These are phyloP conservation scores for Rhea pennata DNA, from an alignment of 2,113 vertebrate genomes.

Conservation along the genomic window DNA sequence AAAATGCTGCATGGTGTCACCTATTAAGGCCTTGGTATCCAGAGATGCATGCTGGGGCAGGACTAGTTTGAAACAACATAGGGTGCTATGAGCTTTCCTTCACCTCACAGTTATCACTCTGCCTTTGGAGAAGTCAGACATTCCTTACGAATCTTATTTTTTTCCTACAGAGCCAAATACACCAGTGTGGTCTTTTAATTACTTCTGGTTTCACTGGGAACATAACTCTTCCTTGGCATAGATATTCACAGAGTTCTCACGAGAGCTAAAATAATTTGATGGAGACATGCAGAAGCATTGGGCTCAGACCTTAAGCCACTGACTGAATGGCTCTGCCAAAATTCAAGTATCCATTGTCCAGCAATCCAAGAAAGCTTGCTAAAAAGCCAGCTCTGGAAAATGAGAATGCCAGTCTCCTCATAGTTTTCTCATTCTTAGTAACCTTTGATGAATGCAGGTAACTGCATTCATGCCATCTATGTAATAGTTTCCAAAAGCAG, in stretches of 20 bases:
- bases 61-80: background rate
- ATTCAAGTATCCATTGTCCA: background rate
- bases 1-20: background rate
- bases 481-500: background rate
- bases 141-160: background rate
- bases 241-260: background rate
- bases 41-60: accelerated
- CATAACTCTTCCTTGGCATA: background rate
- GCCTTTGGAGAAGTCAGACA: background rate
- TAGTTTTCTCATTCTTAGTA: background rate
- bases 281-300: background rate
- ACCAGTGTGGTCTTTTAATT: background rate
- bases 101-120: background rate
- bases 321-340: background rate
- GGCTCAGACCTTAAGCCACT: background rate
- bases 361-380: background rate
- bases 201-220: background rate
- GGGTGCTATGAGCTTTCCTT: accelerated
- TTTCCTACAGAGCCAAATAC: background rate
- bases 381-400: background rate
- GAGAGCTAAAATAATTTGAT: background rate
- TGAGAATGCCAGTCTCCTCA: background rate
- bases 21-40: background rate
- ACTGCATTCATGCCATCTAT: accelerated
- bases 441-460: background rate